phyloP scores from a whole-genome alignment of 2,113 vertebrate species.

The Hippocampus zosterae region DNA sequence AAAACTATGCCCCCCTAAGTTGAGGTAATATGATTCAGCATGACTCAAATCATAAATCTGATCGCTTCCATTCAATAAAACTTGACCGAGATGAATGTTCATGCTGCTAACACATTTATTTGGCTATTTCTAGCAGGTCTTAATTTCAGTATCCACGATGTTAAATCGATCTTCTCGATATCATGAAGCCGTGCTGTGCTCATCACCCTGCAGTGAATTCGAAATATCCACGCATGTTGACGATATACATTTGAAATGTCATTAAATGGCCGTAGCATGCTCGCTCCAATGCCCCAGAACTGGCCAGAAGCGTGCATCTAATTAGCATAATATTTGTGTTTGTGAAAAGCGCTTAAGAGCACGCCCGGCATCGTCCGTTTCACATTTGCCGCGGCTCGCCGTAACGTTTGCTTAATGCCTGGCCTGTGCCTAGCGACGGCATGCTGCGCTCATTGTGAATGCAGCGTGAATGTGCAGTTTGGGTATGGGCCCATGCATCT shows the following conservation, averaged over 20 bases:
- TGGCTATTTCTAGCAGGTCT: slow-evolving; percentile 38
- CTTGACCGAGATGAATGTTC: not conserved
- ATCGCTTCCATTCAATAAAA: not conserved
- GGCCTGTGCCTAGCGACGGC: slow-evolving; percentile 52
- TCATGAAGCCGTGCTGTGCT: slow-evolving; percentile 35
- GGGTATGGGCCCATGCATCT: slow-evolving; percentile 66
- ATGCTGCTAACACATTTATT: slow-evolving; percentile 12
- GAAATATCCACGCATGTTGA: slow-evolving; percentile 53
- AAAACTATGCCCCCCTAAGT: not conserved
- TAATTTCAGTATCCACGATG: slow-evolving; percentile 33
- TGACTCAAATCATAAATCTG: not conserved
- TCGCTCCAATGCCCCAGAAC: slow-evolving; percentile 58
- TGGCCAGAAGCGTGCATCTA: slow-evolving; percentile 64
- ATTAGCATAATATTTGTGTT: slow-evolving; percentile 75
- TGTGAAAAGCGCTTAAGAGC: slow-evolving; percentile 62
- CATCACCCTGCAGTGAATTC: slow-evolving; percentile 50
- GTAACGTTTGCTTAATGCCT: slow-evolving; percentile 59
- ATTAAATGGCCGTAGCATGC: slow-evolving; percentile 65
- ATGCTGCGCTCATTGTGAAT: slow-evolving; percentile 64
- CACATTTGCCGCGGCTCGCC: slow-evolving; percentile 60
- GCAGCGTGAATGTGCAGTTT: slow-evolving; percentile 62
- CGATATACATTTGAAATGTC: slow-evolving; percentile 64
- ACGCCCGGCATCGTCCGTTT: slow-evolving; percentile 64
- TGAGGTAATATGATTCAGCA: not conserved
- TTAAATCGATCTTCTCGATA: slow-evolving; percentile 37